Conservation (phyloP, 1,140 invertebrate genomes). For the Tetranychus urticae region DNA sequence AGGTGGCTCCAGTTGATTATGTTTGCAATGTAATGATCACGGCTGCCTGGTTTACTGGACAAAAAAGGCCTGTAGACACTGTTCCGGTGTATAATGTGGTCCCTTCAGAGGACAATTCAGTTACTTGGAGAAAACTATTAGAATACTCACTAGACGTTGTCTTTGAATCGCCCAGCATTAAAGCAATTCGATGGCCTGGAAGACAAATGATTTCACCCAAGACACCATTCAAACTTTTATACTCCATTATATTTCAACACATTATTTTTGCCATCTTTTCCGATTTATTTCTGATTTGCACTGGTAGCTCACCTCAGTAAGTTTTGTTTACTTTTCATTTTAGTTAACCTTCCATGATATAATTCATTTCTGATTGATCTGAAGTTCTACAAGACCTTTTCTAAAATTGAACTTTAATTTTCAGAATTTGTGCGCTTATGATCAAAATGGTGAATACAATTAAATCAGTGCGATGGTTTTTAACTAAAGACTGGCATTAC, state of each 20-base stretch:
- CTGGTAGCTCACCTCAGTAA: neutral
- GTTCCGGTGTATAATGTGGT: neutral
- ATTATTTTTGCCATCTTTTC: neutral
- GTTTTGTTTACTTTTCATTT: neutral
- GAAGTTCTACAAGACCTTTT: no score
- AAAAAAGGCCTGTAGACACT: neutral
- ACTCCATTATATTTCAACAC: neutral
- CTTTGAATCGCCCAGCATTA: neutral
- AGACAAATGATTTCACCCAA: neutral
- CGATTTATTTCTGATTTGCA: neutral
- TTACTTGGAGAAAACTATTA: neutral
- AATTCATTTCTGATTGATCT: neutral
- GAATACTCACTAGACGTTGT: neutral
- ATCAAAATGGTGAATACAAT: neutral
- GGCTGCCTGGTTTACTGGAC: neutral
- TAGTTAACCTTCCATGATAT: neutral
- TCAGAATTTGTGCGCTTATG: neutral
- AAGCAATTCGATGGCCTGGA: neutral
- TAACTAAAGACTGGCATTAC: neutral
- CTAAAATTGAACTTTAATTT: no score
- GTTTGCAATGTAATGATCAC: neutral
- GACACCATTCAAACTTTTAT: neutral
- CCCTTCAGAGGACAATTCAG: neutral
- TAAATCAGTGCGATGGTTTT: neutral
- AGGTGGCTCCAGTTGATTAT: neutral